A percentile compares a stretch with the other conserved stretches of the same genome.
Conservation (phyloP, 2,797 vertebrate genomes). For the Bryconaethiops microstoma region DNA sequence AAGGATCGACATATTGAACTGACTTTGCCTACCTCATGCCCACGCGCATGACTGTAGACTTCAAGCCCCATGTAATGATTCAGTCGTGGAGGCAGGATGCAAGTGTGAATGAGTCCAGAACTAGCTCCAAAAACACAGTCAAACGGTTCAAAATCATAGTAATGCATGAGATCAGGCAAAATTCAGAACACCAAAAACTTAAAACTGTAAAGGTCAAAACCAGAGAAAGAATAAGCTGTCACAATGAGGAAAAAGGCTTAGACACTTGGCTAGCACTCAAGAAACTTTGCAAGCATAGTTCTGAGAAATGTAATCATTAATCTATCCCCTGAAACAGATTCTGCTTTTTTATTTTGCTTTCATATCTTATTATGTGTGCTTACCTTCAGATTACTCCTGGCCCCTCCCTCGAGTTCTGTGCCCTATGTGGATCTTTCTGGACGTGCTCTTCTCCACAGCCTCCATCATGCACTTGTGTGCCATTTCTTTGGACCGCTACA, state of each 20-base stretch:
- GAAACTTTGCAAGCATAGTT: neutral
- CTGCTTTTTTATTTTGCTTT: neutral
- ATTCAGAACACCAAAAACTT: neutral
- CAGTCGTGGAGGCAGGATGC: slow-evolving; percentile 7
- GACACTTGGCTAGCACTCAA: neutral
- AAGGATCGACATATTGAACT: neutral
- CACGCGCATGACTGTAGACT: neutral
- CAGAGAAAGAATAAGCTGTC: neutral
- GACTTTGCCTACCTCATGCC: neutral
- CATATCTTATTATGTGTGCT: neutral
- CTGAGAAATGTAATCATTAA: neutral
- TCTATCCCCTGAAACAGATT: neutral
- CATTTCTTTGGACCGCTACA: slow-evolving; percentile 88
- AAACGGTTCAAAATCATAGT: neutral
- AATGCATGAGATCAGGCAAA: neutral
- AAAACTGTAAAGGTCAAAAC: neutral
- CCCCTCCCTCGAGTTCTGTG: slow-evolving; percentile 83
- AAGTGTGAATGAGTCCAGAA: neutral
- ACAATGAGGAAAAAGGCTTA: neutral
- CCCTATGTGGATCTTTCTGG: slow-evolving; percentile 88
- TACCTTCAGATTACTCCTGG: slow-evolving; percentile 83
- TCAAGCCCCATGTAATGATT: neutral
- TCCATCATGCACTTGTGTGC: slow-evolving; percentile 91
- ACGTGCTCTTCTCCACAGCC: slow-evolving; percentile 88
- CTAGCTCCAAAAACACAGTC: neutral